phyloP scores from a whole-genome alignment of 2,113 vertebrate species.

The Leiothrix lutea region DNA sequence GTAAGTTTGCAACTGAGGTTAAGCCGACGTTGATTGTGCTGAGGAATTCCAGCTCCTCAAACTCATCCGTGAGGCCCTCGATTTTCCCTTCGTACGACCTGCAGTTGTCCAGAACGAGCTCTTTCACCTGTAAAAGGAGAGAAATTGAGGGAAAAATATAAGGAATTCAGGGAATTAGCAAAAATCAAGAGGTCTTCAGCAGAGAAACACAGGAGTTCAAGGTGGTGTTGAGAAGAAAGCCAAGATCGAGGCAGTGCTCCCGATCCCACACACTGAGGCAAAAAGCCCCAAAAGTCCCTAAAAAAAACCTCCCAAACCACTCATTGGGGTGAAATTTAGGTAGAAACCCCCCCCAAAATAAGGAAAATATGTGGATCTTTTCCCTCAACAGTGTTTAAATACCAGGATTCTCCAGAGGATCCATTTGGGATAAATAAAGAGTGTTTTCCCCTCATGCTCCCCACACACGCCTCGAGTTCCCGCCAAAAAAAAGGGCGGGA shows the following conservation, averaged over 20 bases:
- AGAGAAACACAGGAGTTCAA: rapidly evolving
- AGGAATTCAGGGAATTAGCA: rapidly evolving
- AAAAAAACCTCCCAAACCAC: not conserved
- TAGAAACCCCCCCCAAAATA: not conserved
- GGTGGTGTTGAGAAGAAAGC: not conserved
- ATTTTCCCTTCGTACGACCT: conserved; percentile 95
- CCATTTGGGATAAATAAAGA: not conserved
- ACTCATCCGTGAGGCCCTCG: conserved; percentile 95
- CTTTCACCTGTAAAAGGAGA: conserved; percentile 78
- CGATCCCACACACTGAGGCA: too few species aligned
- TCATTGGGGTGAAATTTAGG: not conserved
- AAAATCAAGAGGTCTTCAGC: not conserved
- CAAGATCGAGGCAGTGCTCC: not conserved
- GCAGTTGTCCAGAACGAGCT: conserved; percentile 97
- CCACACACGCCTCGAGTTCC: not conserved
- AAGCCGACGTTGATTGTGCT: conserved; percentile 98
- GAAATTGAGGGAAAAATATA: rapidly evolving
- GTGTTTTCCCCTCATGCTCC: not conserved
- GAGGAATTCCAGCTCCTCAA: conserved; percentile 96
- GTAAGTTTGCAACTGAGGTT: conserved; percentile 92
- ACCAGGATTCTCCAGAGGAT: not conserved
- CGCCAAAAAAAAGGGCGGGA: not conserved
- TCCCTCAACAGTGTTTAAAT: not conserved
- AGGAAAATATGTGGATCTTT: rapidly evolving
- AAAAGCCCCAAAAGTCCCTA: not conserved